Evolutionary conservation across 2,888 invertebrate genomes (phyloP).

Genomic region (Mythimna albipuncta): DNA sequence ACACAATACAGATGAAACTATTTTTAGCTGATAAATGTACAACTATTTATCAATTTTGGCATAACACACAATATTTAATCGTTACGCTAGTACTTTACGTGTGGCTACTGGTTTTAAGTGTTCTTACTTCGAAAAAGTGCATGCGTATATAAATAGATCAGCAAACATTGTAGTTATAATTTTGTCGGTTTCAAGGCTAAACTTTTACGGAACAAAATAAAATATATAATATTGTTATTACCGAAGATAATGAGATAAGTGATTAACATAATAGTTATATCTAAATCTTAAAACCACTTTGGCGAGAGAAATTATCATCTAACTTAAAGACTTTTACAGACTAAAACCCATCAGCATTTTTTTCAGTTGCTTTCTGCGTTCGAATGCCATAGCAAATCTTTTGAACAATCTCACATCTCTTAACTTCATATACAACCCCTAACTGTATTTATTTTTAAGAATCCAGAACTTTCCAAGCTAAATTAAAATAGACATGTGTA

Average conservation of each 20-base stretch:
- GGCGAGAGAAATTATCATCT: no score
- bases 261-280: no score
- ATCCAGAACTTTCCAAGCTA: no score
- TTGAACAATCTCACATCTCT: neutral
- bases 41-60: conserved; percentile 57
- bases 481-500: conserved; percentile 2
- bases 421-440: no score
- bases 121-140: neutral
- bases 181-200: neutral
- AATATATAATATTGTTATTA: no score
- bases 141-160: no score
- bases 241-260: no score
- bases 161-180: neutral
- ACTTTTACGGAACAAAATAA: neutral
- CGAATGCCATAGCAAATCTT: neutral
- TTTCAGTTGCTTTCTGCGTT: neutral
- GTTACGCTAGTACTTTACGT: conserved; percentile 8
- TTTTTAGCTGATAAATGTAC: conserved; percentile 54
- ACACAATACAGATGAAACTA: conserved; percentile 48
- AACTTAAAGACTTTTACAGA: neutral
- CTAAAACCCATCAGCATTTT: neutral
- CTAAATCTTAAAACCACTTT: no score
- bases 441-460: no score
- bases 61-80: conserved; percentile 41
- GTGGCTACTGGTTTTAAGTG: neutral